Evolutionary conservation across 2,797 vertebrate species (phyloP).

Genomic region (Euthynnus affinis): DNA sequence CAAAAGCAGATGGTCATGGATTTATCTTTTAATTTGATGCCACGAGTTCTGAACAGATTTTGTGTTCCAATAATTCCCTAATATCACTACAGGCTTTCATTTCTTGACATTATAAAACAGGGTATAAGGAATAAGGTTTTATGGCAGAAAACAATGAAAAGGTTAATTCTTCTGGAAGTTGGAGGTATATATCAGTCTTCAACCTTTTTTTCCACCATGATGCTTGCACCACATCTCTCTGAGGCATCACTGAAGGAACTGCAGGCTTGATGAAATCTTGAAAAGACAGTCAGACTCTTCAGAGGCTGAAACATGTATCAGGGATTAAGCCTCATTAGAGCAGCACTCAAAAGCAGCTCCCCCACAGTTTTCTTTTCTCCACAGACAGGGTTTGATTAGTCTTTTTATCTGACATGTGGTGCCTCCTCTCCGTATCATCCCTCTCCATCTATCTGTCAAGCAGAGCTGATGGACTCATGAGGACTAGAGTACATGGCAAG

Average conservation of each 20-base stretch:
- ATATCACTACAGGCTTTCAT: slow-evolving; percentile 13
- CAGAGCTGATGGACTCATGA: slow-evolving; percentile 12
- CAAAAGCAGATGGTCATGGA: slow-evolving; percentile 15
- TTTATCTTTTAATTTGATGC: slow-evolving; percentile 28
- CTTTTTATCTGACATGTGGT: slow-evolving; percentile 41
- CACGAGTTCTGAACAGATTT: slow-evolving; percentile 12
- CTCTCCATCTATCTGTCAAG: slow-evolving; percentile 16
- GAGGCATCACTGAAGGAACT: slow-evolving; percentile 27
- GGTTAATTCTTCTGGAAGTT: not conserved
- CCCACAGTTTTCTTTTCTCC: slow-evolving; percentile 19
- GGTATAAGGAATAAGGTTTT: slow-evolving; percentile 8
- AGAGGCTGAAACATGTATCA: slow-evolving; percentile 41
- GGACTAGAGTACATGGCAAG: too few relatives aligned
- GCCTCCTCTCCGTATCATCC: slow-evolving; percentile 16
- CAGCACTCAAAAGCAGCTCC: slow-evolving; percentile 36
- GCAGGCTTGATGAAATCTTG: slow-evolving; percentile 38
- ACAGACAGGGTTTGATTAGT: slow-evolving; percentile 51
- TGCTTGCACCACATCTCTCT: slow-evolving; percentile 18
- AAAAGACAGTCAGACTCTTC: slow-evolving; percentile 27
- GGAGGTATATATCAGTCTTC: not conserved
- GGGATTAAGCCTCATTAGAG: slow-evolving; percentile 63
- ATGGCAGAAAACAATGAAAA: slow-evolving; percentile 16
- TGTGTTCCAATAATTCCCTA: slow-evolving; percentile 18
- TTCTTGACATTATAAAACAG: slow-evolving; percentile 12
- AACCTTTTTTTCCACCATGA: slow-evolving; percentile 6